Evolutionary conservation across 2,888 invertebrate species (phyloP).

Genomic region (Drosophila pseudotakahashii): DNA sequence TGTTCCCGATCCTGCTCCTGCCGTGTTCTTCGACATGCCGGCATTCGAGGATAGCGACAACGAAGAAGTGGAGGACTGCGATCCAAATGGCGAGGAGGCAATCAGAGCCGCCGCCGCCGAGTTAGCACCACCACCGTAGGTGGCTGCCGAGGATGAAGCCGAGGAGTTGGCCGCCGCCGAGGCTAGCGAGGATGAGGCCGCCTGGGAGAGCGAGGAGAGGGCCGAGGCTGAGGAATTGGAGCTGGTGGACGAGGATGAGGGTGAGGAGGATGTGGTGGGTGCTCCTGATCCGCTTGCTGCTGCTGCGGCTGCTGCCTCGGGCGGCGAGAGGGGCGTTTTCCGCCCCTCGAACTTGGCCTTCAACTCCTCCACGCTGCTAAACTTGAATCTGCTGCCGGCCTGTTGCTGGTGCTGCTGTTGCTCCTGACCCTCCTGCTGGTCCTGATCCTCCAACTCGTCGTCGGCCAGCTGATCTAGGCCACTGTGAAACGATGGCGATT

Average conservation of each 20-base stretch:
- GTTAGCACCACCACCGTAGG: constrained; percentile 64
- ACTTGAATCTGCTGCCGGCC: constrained; percentile 55
- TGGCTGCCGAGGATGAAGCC: constrained; percentile 65
- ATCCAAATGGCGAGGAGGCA: constrained; percentile 72
- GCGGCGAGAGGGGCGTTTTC: constrained; percentile 80
- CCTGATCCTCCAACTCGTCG: constrained; percentile 74
- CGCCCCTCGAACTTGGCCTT: constrained; percentile 78
- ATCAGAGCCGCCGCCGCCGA: constrained; percentile 70
- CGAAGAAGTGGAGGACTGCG: constrained; percentile 73
- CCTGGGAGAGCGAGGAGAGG: constrained; percentile 69
- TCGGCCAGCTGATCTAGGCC: constrained; percentile 90
- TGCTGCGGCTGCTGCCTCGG: constrained; percentile 47
- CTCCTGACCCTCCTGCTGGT: constrained; percentile 10
- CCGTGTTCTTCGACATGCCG: constrained; percentile 37
- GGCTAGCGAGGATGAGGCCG: constrained; percentile 66
- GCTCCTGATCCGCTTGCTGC: constrained; percentile 4
- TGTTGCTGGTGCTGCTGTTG: constrained; percentile 16
- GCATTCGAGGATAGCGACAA: constrained; percentile 57
- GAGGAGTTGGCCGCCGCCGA: constrained; percentile 65
- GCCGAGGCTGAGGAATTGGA: constrained; percentile 69
- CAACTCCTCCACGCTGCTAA: constrained; percentile 76
- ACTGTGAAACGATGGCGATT: constrained; percentile 95
- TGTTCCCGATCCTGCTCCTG: constrained; percentile 14
- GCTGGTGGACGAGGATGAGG: constrained; percentile 68
- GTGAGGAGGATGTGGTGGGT: constrained; percentile 64